Conservation (phyloP, 2,888 invertebrate species). For the Caenorhabditis afra region DNA sequence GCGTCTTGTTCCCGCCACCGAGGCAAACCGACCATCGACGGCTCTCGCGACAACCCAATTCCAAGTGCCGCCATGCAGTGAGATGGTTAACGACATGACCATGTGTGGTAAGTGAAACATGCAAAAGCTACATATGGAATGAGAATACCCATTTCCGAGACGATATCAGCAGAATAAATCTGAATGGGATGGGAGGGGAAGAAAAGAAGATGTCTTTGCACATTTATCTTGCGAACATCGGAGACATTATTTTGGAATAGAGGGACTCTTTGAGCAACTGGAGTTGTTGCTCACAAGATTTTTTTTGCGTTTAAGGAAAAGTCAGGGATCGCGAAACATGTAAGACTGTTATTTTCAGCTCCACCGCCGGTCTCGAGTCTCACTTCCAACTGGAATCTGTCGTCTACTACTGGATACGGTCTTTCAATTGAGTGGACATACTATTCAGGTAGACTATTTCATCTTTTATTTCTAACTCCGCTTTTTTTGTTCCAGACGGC, state of each 20-base stretch:
- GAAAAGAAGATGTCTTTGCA: conserved; percentile 29
- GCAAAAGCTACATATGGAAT: conserved; percentile 35
- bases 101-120: conserved; percentile 66
- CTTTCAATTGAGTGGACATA: conserved; percentile 61
- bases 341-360: conserved; percentile 46
- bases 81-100: conserved; percentile 60
- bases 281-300: too few relatives aligned
- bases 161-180: conserved; percentile 19
- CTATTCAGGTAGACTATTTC: conserved; percentile 18
- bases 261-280: neutral
- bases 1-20: conserved; percentile 15
- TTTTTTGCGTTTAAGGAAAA: too few relatives aligned
- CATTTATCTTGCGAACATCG: conserved; percentile 49
- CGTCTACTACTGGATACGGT: conserved; percentile 45
- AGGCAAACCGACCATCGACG: conserved; percentile 5
- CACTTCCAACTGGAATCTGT: conserved; percentile 59
- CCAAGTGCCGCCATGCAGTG: conserved; percentile 58
- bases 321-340: too few relatives aligned
- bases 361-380: conserved; percentile 57
- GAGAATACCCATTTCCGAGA: conserved; percentile 4
- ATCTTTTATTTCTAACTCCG: neutral
- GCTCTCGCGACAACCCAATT: conserved; percentile 50
- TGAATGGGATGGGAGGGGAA: conserved; percentile 25
- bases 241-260: conserved; percentile 21
- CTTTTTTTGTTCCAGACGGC: conserved; percentile 7